Evolutionary conservation across 1,140 invertebrate species (phyloP).

Genomic region (Metopolophium dirhodum): DNA sequence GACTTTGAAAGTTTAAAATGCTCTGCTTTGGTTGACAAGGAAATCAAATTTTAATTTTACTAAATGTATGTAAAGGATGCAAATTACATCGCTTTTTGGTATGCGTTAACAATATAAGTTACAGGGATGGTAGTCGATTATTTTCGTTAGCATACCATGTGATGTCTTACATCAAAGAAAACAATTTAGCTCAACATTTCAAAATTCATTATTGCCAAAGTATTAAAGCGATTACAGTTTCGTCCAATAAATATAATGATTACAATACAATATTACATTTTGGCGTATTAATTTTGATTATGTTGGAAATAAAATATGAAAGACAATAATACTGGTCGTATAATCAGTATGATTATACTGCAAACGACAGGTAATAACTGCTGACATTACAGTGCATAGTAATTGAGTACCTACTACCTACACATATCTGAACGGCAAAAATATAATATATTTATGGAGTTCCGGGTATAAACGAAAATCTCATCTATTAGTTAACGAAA

Average conservation of each 20-base stretch:
- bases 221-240: neutral
- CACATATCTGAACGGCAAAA: too few species aligned
- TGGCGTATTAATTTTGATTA: neutral
- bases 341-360: neutral
- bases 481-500: too few species aligned
- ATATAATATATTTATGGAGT: too few species aligned
- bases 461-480: too few species aligned
- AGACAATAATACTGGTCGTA: neutral
- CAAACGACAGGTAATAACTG: neutral
- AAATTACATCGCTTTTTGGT: neutral
- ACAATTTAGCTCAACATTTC: neutral
- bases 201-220: neutral
- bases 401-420: too few species aligned
- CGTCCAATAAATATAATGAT: neutral
- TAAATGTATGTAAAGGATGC: neutral
- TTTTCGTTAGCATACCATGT: neutral
- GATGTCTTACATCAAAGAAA: neutral
- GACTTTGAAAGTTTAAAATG: neutral
- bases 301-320: neutral
- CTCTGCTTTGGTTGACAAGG: neutral
- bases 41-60: slow-evolving; percentile 18
- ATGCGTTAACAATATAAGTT: neutral
- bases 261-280: neutral
- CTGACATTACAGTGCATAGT: neutral
- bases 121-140: neutral